A percentile compares a stretch with the other conserved stretches of the same genome.
phyloP scores from a whole-genome alignment of 2,888 invertebrate genomes.

The Lasioglossum morio region DNA sequence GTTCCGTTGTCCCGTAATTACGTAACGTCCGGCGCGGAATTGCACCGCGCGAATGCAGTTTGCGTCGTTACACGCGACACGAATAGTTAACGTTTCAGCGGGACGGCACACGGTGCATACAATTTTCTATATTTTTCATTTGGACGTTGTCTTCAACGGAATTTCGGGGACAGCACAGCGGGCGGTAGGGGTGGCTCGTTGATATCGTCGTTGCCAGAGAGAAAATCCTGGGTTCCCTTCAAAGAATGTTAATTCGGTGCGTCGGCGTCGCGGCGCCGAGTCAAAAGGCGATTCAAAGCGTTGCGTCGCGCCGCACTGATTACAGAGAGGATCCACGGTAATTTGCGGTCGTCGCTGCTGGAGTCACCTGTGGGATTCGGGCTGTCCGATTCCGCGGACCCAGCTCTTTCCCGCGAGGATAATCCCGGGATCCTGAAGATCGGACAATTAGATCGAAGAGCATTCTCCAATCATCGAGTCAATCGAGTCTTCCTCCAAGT shows the following conservation, averaged over 20 bases:
- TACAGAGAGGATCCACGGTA: conserved; percentile 60
- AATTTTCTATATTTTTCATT: background rate
- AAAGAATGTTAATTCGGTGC: conserved; percentile 47
- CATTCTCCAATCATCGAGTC: background rate
- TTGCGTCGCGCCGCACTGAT: conserved; percentile 55
- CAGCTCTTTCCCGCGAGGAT: conserved; percentile 22
- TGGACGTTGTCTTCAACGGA: background rate
- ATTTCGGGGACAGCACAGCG: background rate
- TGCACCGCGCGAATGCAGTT: conserved; percentile 33
- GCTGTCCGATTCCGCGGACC: conserved; percentile 35
- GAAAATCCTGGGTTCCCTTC: conserved; percentile 5
- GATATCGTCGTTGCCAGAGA: background rate
- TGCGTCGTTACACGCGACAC: conserved; percentile 36
- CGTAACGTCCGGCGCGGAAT: conserved; percentile 55
- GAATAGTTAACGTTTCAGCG: conserved; percentile 33
- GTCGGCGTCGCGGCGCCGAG: conserved; percentile 20
- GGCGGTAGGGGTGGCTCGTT: too few relatives aligned
- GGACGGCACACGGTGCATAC: background rate
- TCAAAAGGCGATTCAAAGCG: conserved; percentile 47
- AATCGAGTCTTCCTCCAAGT: too few relatives aligned
- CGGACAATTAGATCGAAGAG: background rate
- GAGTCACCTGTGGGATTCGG: conserved; percentile 48
- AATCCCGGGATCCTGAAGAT: background rate
- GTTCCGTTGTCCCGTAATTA: conserved; percentile 55
- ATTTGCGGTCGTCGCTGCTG: conserved; percentile 41